Evolutionary conservation across 2,113 vertebrate genomes (phyloP).

Genomic region (Coturnix japonica): DNA sequence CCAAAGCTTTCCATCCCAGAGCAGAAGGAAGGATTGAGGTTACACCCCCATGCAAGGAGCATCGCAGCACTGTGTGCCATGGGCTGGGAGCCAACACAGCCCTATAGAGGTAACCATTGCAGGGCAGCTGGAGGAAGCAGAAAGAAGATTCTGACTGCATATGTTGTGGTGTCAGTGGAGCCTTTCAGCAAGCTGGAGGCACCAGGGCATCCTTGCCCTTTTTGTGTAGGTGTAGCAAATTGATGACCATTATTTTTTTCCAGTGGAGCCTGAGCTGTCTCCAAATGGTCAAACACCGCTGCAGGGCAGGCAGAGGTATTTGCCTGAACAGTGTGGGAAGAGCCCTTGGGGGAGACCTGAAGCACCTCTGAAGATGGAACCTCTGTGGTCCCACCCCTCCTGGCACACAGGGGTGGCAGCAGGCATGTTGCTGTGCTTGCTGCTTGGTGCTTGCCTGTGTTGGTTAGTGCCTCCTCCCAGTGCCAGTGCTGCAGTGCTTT

Average conservation of each 20-base stretch:
- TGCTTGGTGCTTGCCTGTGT: neutral
- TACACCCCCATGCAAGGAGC: fast-evolving
- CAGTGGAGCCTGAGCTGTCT: neutral
- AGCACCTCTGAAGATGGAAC: fast-evolving
- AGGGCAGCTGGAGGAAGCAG: neutral
- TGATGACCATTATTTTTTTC: neutral
- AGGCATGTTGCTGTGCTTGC: neutral
- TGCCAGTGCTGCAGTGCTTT: neutral
- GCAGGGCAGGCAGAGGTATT: neutral
- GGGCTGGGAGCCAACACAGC: fast-evolving
- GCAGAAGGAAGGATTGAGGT: neutral
- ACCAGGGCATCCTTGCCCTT: neutral
- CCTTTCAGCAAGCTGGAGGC: neutral
- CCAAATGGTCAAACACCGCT: neutral
- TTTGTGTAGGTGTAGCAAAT: neutral
- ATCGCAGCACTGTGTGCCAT: fast-evolving
- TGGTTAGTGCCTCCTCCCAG: neutral
- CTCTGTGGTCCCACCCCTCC: fast-evolving
- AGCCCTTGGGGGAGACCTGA: neutral
- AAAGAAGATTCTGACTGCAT: fast-evolving
- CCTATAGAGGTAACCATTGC: too few relatives aligned
- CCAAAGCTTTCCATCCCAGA: neutral
- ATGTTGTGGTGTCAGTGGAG: too few relatives aligned
- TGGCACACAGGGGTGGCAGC: fast-evolving
- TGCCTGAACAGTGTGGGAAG: fast-evolving